phyloP scores from a whole-genome alignment of 1,140 invertebrate species.

The Hyles vespertilio region DNA sequence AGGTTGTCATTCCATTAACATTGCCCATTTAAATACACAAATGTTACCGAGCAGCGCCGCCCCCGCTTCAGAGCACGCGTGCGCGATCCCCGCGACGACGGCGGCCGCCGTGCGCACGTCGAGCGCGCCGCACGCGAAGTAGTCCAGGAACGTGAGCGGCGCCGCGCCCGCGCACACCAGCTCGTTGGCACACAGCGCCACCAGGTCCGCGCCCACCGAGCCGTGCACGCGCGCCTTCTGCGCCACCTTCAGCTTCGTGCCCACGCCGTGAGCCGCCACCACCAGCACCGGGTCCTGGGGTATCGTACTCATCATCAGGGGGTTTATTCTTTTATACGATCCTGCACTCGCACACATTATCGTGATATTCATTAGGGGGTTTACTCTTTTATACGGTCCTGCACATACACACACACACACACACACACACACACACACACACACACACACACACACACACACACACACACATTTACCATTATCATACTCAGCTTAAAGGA shows the following conservation, averaged over 20 bases:
- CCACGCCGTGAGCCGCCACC: conserved; percentile 97
- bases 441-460: too few relatives aligned
- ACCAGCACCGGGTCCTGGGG: conserved; percentile 91
- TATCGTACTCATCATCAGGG: not conserved
- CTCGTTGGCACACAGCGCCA: conserved; percentile 99
- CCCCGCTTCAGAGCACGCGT: conserved; percentile 88
- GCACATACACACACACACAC: too few relatives aligned
- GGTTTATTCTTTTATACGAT: too few relatives aligned
- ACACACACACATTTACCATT: too few relatives aligned
- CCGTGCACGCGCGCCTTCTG: conserved; percentile 85
- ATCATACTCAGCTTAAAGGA: not conserved
- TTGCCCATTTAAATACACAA: too few relatives aligned
- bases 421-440: too few relatives aligned
- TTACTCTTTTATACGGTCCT: too few relatives aligned
- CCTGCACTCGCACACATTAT: too few relatives aligned
- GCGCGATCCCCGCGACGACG: conserved; percentile 88
- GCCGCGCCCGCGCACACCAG: conserved; percentile 95
- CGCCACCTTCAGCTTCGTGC: conserved; percentile 97
- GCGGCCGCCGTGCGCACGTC: conserved; percentile 82
- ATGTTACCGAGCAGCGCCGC: conserved; percentile 82
- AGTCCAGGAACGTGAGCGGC: conserved; percentile 96
- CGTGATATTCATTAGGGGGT: too few relatives aligned
- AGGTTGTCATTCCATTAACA: too few relatives aligned
- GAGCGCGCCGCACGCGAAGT: conserved; percentile 93
- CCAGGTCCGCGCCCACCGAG: conserved; percentile 95